Conservation (phyloP, 1,140 invertebrate genomes). For the Physella acuta region DNA sequence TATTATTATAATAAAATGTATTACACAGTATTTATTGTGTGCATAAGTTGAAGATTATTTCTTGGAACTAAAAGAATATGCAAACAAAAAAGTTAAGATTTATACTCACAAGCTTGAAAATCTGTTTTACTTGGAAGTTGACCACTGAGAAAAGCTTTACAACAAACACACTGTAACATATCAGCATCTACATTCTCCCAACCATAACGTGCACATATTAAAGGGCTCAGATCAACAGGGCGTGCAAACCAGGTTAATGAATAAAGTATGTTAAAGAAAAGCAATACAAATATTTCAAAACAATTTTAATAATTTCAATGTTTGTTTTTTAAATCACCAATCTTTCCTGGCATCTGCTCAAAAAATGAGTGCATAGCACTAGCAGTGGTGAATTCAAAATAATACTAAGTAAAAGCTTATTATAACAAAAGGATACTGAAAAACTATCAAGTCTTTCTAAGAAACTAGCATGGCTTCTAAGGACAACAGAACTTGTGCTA, state of each 20-base stretch:
- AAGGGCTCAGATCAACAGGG: constrained; percentile 42
- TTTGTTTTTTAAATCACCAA: no score
- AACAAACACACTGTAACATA: constrained; percentile 47
- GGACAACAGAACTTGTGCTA: no score
- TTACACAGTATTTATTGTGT: not conserved
- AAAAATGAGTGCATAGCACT: no score
- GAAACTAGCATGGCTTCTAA: constrained; percentile 20
- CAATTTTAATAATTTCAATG: no score
- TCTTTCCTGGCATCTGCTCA: no score
- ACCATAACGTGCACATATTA: constrained; percentile 50
- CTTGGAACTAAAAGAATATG: not conserved
- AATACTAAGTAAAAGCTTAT: no score
- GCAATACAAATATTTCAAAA: no score
- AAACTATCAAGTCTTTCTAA: constrained; percentile 21
- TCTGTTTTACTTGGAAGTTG: constrained; percentile 32
- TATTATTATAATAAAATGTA: not conserved
- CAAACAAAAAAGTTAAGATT: not conserved
- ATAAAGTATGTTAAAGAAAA: constrained; percentile 25
- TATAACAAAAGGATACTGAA: constrained; percentile 29
- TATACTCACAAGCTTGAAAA: constrained; percentile 34
- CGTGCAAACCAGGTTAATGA: constrained; percentile 51
- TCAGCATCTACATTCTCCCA: constrained; percentile 50
- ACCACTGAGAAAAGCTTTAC: constrained; percentile 41
- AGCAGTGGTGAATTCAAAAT: no score
- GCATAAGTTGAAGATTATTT: not conserved